Conservation (phyloP, 1,140 invertebrate genomes). For the Spodoptera litura region DNA sequence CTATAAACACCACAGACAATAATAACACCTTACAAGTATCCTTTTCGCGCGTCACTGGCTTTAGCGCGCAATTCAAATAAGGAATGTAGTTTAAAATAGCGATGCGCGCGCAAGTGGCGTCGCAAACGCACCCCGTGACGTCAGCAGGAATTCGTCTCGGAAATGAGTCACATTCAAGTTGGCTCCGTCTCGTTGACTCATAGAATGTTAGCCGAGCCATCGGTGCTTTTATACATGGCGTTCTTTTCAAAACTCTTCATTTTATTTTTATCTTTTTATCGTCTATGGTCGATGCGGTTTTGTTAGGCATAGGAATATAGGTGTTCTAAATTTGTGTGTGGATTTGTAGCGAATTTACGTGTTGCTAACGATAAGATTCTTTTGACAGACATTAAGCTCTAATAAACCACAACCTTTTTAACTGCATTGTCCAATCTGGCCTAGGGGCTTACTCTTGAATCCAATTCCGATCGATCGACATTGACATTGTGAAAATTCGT, state of each 20-base stretch:
- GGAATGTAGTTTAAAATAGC: constrained; percentile 66
- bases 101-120: constrained; percentile 40
- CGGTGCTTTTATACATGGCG: constrained; percentile 13
- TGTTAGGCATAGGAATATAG: not conserved
- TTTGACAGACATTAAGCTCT: too few relatives aligned
- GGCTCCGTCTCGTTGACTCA: constrained; percentile 51
- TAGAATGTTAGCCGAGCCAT: constrained; percentile 52
- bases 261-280: not conserved
- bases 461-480: too few relatives aligned
- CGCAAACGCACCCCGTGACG: constrained; percentile 69
- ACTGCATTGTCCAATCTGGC: too few relatives aligned
- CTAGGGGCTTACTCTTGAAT: too few relatives aligned
- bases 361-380: too few relatives aligned
- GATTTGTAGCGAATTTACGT: too few relatives aligned
- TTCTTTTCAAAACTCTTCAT: not conserved
- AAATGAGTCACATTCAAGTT: constrained; percentile 65
- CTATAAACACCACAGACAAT: not conserved
- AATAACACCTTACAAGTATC: constrained; percentile 8
- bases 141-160: constrained; percentile 71
- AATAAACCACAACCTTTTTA: too few relatives aligned
- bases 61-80: constrained; percentile 51
- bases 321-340: too few relatives aligned
- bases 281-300: not conserved
- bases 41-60: constrained; percentile 31
- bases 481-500: too few relatives aligned